These are phyloP conservation scores for Mesoclemmys tuberculata DNA, from an alignment of 2,113 vertebrate species.

Conservation along the genomic window DNA sequence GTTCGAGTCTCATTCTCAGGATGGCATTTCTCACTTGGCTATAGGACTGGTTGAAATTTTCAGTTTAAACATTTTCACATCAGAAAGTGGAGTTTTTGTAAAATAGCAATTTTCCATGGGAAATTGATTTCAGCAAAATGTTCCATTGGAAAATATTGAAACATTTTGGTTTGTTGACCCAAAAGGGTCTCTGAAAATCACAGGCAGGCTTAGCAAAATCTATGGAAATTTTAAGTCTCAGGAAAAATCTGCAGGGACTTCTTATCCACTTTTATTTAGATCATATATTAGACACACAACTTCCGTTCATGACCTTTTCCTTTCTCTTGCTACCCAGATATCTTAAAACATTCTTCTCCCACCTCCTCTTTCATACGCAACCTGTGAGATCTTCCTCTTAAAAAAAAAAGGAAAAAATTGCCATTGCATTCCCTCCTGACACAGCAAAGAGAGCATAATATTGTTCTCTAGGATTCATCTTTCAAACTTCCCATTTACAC, in stretches of 20 bases:
- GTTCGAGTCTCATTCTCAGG: background rate
- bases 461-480: background rate
- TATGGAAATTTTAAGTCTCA: background rate
- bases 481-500: background rate
- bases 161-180: background rate
- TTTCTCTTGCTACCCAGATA: background rate
- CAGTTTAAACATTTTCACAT: background rate
- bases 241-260: background rate
- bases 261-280: background rate
- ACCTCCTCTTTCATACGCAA: background rate
- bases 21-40: background rate
- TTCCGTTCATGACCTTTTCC: background rate
- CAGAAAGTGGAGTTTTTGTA: background rate
- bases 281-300: background rate
- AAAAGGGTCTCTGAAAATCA: background rate
- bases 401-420: background rate
- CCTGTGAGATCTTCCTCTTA: background rate
- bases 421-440: background rate
- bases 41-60: background rate
- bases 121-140: background rate
- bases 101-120: background rate
- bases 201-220: background rate
- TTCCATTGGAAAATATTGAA: background rate
- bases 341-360: background rate
- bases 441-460: no score